Evolutionary conservation across 1,140 invertebrate genomes (phyloP).

Genomic region (Drosophila eugracilis): DNA sequence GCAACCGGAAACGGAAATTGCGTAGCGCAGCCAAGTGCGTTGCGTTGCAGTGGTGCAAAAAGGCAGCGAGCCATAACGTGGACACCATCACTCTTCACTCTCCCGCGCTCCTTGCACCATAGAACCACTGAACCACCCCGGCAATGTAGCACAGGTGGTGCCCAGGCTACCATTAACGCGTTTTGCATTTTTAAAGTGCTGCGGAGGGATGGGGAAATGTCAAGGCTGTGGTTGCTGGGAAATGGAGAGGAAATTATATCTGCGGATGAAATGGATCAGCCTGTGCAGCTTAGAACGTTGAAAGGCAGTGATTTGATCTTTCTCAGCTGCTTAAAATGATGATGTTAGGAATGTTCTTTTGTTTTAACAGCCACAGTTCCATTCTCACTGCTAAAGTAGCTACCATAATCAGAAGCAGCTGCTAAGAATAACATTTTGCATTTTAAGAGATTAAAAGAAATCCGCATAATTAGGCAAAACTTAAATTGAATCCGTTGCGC

Average conservation of each 20-base stretch:
- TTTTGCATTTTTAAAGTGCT: slow-evolving; percentile 45
- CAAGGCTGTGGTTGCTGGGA: slow-evolving; percentile 36
- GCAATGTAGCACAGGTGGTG: slow-evolving; percentile 39
- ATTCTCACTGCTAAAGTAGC: no score
- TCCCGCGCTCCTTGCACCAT: neutral
- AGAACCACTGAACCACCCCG: neutral
- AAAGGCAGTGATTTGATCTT: slow-evolving; percentile 1
- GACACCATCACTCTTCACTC: slow-evolving; percentile 14
- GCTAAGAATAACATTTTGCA: neutral
- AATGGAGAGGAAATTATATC: slow-evolving; percentile 46
- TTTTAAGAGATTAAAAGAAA: slow-evolving; percentile 1
- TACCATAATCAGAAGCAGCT: neutral
- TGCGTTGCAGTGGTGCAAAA: slow-evolving; percentile 64
- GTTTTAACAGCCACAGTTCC: no score
- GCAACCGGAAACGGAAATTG: slow-evolving; percentile 80
- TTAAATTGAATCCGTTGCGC: slow-evolving; percentile 29
- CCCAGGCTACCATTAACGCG: slow-evolving; percentile 62
- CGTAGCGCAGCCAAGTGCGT: slow-evolving; percentile 67
- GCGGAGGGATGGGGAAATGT: slow-evolving; percentile 22
- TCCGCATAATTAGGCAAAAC: slow-evolving; percentile 31
- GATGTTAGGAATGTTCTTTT: fast-evolving
- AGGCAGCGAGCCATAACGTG: slow-evolving; percentile 41
- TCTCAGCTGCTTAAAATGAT: neutral
- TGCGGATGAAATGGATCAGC: slow-evolving; percentile 45
- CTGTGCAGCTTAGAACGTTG: slow-evolving; percentile 16